A percentile compares a stretch with the other conserved stretches of the same genome.
Conservation (phyloP, 1,140 invertebrate species). For the Heliconius congener region DNA sequence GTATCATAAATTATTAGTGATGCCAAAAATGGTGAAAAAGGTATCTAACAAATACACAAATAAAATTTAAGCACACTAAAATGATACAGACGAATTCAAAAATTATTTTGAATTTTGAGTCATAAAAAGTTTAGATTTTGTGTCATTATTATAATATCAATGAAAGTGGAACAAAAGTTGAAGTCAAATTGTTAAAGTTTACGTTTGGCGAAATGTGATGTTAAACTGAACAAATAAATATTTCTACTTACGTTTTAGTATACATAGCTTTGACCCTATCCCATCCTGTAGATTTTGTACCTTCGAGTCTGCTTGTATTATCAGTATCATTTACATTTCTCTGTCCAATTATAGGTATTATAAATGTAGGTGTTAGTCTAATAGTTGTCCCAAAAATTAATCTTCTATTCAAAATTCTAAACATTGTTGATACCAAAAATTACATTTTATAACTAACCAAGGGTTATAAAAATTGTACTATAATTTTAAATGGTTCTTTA, state of each 20-base stretch:
- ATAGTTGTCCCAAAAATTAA: conserved; percentile 52
- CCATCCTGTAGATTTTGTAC: conserved; percentile 60
- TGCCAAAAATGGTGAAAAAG: too few species aligned
- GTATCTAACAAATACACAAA: too few species aligned
- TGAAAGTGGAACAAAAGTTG: too few species aligned
- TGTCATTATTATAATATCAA: too few species aligned
- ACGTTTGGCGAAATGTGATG: too few species aligned
- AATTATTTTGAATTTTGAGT: too few species aligned
- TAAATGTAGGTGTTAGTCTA: conserved; percentile 56
- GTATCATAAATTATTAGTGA: too few species aligned
- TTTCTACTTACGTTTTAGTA: conserved; percentile 65
- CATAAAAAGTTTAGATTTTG: too few species aligned
- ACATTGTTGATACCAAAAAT: conserved; percentile 8
- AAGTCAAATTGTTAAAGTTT: too few species aligned
- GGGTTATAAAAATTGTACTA: background rate
- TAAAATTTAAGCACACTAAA: too few species aligned
- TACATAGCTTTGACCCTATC: conserved; percentile 80
- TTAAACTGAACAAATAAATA: background rate
- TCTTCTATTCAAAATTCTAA: conserved; percentile 37
- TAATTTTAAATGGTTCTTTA: too few species aligned
- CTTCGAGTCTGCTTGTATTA: conserved; percentile 3
- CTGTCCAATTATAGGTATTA: conserved; percentile 51
- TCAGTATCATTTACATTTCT: conserved; percentile 53
- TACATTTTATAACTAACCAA: conserved; percentile 1
- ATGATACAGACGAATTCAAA: too few species aligned